Percentiles rank a stretch among this genome's conserved stretches.
Evolutionary conservation across 2,888 invertebrate species (phyloP).

Genomic region (Euzetes globulus): DNA sequence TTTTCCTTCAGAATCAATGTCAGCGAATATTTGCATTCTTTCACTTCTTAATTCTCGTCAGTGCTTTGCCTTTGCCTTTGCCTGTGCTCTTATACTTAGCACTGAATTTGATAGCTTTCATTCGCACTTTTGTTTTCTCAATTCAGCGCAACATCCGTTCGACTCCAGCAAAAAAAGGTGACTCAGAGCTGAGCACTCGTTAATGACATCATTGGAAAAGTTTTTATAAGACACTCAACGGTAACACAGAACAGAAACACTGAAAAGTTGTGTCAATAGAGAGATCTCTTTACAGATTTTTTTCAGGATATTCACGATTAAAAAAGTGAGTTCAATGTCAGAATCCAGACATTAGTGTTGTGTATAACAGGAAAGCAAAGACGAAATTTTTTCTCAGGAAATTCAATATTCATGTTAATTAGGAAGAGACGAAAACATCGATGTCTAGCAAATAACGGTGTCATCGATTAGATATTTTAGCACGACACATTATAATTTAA

Average conservation of each 20-base stretch:
- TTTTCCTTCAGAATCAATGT: background rate
- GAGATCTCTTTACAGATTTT: background rate
- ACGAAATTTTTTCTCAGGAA: background rate
- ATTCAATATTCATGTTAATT: constrained; percentile 18
- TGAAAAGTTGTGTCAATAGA: background rate
- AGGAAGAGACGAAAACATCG: background rate
- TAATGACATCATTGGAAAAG: background rate
- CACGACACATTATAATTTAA: background rate
- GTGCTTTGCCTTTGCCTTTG: too few species aligned
- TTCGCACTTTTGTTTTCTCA: background rate
- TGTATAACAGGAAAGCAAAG: background rate
- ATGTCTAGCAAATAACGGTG: background rate
- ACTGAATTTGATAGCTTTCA: background rate
- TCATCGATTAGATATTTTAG: background rate
- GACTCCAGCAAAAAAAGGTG: background rate
- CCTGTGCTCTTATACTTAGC: background rate
- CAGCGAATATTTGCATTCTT: background rate
- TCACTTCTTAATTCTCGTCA: background rate
- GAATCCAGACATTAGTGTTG: background rate
- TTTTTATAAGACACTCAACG: background rate
- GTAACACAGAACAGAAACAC: background rate
- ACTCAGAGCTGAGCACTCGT: background rate
- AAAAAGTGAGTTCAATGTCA: constrained; percentile 10
- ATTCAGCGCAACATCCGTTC: constrained; percentile 1
- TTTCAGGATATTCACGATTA: background rate